A percentile compares a stretch with the other conserved stretches of the same genome.
Conservation (phyloP, 2,888 invertebrate species). For the Sphecodes monilicornis region DNA sequence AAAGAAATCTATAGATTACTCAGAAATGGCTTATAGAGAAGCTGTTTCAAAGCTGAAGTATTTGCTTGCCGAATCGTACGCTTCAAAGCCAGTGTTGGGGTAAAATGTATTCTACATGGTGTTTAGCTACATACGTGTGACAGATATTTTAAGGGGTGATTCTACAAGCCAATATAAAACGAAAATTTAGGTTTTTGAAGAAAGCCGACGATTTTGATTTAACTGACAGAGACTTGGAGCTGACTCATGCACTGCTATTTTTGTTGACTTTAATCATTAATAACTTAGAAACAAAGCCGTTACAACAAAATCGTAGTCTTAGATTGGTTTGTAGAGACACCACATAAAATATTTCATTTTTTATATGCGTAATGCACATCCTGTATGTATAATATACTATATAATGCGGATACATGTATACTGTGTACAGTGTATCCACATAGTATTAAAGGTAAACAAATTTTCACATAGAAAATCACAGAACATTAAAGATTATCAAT, state of each 20-base stretch:
- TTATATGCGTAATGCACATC: background rate
- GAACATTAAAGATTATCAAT: constrained; percentile 57
- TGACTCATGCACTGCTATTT: background rate
- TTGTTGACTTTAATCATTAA: background rate
- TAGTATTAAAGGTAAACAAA: background rate
- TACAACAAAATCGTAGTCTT: background rate
- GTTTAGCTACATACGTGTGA: background rate
- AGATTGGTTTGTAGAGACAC: background rate
- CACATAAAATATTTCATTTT: background rate
- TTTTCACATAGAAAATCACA: constrained; percentile 39
- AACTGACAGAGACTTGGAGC: background rate
- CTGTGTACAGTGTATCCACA: background rate
- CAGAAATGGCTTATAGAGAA: constrained; percentile 93
- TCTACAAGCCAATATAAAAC: background rate
- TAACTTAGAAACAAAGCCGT: background rate
- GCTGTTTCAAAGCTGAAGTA: constrained; percentile 92
- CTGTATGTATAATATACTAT: background rate
- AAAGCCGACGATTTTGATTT: background rate
- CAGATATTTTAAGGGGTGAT: background rate
- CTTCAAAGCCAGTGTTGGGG: constrained; percentile 84
- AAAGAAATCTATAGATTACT: constrained; percentile 90
- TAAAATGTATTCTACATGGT: constrained; percentile 38
- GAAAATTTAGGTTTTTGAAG: background rate
- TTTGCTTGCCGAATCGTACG: constrained; percentile 91
- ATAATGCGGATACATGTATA: background rate